Evolutionary conservation across 2,113 vertebrate species (phyloP), one percentile per base, ranked within the genome.

Genomic region (Ivindomyrus marchei): DNA sequence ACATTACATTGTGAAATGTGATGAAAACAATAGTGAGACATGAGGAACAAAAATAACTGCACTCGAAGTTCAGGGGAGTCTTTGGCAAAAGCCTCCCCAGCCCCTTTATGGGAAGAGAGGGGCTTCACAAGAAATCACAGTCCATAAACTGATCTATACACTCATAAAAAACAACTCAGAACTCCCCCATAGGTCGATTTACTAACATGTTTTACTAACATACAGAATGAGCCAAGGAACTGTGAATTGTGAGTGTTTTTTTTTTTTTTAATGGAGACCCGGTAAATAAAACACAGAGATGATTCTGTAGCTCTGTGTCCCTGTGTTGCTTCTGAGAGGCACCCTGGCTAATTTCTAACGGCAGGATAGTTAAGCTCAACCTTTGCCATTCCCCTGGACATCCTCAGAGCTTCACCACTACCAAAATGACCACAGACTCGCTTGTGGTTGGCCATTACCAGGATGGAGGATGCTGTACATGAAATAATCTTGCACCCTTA

Each of bases 1-100:
- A 91, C 95, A 93, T 93, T 84, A 94, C 94, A 93, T 96, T 96
- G 96, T 96, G 95, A 96, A 96, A 96, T 96, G 95, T 66, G 24
- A 27, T 66, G 58, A 66, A 96, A 95, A 24, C 83, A 36, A 24
- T 10, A 24, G 39, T 46, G 36, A 42, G 83, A 21, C 10, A 77
- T 39, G 31, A 77, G 27, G 27, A 77, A 39, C 70, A 77, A 15
- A 17, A 77, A 39, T 77, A 31, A 15, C 70, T 36, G 70, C 70
- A 39, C 31, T 77, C 70, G 13, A 31, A 77, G 10, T 39, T 39
- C 13, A 74, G n/a, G 31, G 9, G 31, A 31, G 31, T 31, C 13
- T 77, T 77, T 39, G 31, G 21, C 70, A 77, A 31, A 77, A 27
- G 58, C 9, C 8, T 66, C 58, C n/a, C 58, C 0, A 66, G n/a